Evolutionary conservation across 2,113 vertebrate genomes (phyloP), one percentile per base, ranked within the genome.

Genomic region (Chloropsis cyanopogon): DNA sequence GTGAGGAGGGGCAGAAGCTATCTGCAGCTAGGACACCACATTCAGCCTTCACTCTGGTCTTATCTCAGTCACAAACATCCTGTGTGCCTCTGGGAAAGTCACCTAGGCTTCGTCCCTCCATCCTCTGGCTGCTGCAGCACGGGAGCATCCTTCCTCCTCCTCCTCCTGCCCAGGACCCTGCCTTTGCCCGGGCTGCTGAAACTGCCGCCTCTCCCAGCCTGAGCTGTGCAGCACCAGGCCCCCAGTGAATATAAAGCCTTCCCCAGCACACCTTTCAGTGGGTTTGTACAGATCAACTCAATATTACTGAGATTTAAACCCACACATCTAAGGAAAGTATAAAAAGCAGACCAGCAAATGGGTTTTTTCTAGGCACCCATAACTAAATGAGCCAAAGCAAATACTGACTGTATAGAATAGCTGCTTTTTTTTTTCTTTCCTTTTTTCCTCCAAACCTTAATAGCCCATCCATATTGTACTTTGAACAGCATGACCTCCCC

Each of bases 381-480:
- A 56, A 91, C 64, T 52, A 75, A 78, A 53, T n/a, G 44, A 82
- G 95, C 89, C 75, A 94, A 96, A 95, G 89, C 89, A 93, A 86
- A 79, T 35, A 89, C 84, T 81, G 87, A 72, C 81, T 39, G 50
- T 79, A 90, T 59, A 93, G 37, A 24, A 46, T 1, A 52, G 63
- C 46, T 39, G 37, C 37, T 29, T 87, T 71, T 69, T 82, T 81
- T 6, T 11, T 28, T 7, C 17, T 64, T 8, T 10, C 37, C 73
- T 82, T 82, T 72, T 65, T 46, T 63, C 11, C 42, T 54, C 21
- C 64, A 86, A 95, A 88, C 82, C 86, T 96, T 93, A 97, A 96
- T 93, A 95, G 96, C 84, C 92, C 94, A 93, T 95, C 96, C 86
- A 96, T 93, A 97, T 96, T 97, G 96, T 94, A 96, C 95, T 97